phyloP scores from a whole-genome alignment of 1,140 invertebrate species.

The Euschistus heros region DNA sequence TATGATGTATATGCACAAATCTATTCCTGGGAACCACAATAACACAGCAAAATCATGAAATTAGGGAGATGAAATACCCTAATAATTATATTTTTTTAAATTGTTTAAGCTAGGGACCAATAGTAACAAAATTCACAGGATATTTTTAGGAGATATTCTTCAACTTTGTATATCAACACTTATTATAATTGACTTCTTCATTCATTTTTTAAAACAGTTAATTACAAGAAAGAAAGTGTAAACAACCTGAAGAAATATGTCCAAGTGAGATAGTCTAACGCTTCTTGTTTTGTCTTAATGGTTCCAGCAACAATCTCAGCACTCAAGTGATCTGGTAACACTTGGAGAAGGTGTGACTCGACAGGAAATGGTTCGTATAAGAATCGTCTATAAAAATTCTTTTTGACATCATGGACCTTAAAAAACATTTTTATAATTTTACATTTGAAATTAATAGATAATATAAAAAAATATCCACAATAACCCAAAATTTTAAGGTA shows the following conservation, averaged over 20 bases:
- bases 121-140: no score
- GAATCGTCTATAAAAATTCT: constrained; percentile 99
- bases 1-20: no score
- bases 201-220: no score
- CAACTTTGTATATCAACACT: no score
- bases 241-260: constrained; percentile 79
- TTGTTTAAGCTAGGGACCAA: no score
- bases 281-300: constrained; percentile 82
- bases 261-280: constrained; percentile 95
- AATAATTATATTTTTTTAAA: no score
- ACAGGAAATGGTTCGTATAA: constrained; percentile 98
- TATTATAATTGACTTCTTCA: no score
- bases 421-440: constrained; percentile 4
- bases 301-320: constrained; percentile 82
- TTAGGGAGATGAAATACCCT: no score
- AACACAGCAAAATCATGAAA: no score
- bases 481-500: neutral
- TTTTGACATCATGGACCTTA: constrained; percentile 87
- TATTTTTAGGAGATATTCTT: no score
- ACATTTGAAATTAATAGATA: neutral
- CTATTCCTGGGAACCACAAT: no score
- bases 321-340: constrained; percentile 93
- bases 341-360: constrained; percentile 84
- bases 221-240: neutral
- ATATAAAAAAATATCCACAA: neutral